phyloP scores from a whole-genome alignment of 2,888 invertebrate species.

The Acrobeloides nanus region DNA sequence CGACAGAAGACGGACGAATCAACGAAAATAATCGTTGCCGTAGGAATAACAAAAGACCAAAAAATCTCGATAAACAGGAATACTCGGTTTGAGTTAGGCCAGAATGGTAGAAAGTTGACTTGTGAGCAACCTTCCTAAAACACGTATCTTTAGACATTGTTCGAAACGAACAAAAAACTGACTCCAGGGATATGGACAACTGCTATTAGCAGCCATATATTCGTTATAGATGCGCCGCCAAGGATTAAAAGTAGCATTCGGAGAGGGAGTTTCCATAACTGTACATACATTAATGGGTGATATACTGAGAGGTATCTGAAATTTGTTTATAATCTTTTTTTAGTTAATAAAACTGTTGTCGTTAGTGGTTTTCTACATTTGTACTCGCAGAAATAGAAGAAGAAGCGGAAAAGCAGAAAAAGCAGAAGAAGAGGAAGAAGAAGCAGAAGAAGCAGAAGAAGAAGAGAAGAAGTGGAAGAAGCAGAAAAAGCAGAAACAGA shows the following conservation, averaged over 20 bases:
- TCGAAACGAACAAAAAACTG: not conserved
- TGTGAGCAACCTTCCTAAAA: constrained; percentile 20
- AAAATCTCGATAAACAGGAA: constrained; percentile 22
- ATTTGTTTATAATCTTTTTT: too few relatives aligned
- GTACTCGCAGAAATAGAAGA: too few relatives aligned
- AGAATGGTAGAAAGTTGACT: constrained; percentile 3
- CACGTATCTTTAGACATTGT: not conserved
- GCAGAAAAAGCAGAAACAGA: too few relatives aligned
- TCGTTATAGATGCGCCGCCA: constrained; percentile 18
- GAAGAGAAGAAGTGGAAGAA: too few relatives aligned
- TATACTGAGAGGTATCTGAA: constrained; percentile 33
- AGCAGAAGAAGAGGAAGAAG: too few relatives aligned
- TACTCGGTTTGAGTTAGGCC: constrained; percentile 16
- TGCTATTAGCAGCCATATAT: constrained; percentile 24
- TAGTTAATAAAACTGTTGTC: too few relatives aligned
- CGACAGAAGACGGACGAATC: constrained; percentile 23
- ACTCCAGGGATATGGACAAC: constrained; percentile 13
- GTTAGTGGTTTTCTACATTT: too few relatives aligned
- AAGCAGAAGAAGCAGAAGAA: too few relatives aligned
- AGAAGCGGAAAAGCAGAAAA: too few relatives aligned
- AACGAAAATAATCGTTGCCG: constrained; percentile 17
- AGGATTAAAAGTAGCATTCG: constrained; percentile 22
- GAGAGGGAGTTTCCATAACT: constrained; percentile 28
- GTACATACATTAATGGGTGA: constrained; percentile 31
- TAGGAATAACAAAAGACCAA: constrained; percentile 19